Conservation (phyloP, 1,140 invertebrate genomes). For the Oryctes rhinoceros region DNA sequence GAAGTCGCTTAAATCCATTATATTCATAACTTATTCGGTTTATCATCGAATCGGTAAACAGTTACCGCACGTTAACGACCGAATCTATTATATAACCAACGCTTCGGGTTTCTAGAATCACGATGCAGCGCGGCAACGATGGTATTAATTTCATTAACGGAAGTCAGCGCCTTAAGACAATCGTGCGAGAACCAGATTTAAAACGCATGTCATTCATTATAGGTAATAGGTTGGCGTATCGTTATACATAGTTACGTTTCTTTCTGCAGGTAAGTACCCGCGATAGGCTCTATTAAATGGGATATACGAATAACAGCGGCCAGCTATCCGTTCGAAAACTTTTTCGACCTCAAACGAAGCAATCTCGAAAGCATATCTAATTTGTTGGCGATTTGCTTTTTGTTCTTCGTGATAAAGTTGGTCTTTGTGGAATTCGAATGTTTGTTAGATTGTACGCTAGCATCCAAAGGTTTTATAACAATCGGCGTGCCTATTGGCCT, state of each 20-base stretch:
- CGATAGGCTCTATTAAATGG: too few species aligned
- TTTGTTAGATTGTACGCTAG: neutral
- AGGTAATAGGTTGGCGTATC: slow-evolving; percentile 1
- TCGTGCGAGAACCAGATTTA: slow-evolving; percentile 18
- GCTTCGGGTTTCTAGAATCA: neutral
- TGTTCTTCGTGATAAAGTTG: neutral
- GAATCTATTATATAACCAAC: neutral
- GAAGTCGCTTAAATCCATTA: too few species aligned
- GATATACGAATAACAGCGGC: neutral
- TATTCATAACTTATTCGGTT: too few species aligned
- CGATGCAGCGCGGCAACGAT: neutral
- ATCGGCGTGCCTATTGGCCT: too few species aligned
- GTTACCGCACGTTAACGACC: neutral
- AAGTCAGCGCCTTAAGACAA: slow-evolving; percentile 17
- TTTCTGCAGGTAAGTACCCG: neutral
- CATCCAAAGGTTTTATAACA: too few species aligned
- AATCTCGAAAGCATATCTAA: slow-evolving; percentile 6
- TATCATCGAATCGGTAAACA: neutral
- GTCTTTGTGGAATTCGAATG: neutral
- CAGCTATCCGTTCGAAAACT: neutral
- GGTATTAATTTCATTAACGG: slow-evolving; percentile 18
- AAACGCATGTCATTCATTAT: slow-evolving; percentile 18
- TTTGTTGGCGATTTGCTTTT: neutral
- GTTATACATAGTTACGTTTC: neutral
- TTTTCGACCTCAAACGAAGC: slow-evolving; percentile 6